Evolutionary conservation across 2,888 invertebrate species (phyloP).

Genomic region (Bursaphelenchus okinawaensis): DNA sequence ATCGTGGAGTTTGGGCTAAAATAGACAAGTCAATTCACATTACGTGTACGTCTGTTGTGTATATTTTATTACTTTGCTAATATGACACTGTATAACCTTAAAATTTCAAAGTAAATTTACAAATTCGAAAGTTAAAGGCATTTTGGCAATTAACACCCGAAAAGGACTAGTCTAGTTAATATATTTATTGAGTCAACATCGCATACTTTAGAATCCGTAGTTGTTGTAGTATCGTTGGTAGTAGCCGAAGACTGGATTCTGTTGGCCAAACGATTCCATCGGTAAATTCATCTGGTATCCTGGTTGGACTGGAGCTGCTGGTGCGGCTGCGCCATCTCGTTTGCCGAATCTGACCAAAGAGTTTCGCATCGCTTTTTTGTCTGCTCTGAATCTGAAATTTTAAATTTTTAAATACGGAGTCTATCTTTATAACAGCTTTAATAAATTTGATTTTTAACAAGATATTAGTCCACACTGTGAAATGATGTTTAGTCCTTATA

Average conservation of each 20-base stretch:
- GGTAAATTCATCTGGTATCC: background rate
- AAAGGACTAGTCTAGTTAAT: too few relatives aligned
- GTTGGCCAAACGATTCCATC: background rate
- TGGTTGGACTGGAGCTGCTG: background rate
- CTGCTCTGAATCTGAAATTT: constrained; percentile 29
- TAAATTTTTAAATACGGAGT: background rate
- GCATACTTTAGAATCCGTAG: background rate
- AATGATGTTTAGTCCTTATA: background rate
- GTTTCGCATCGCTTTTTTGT: constrained; percentile 54
- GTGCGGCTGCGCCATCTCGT: constrained; percentile 22
- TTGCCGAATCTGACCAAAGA: constrained; percentile 53
- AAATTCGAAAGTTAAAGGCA: too few relatives aligned
- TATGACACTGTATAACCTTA: too few relatives aligned
- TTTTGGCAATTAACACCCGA: too few relatives aligned
- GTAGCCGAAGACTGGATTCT: background rate
- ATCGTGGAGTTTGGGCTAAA: too few relatives aligned
- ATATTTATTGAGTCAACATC: too few relatives aligned
- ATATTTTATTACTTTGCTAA: too few relatives aligned
- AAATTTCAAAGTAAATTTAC: too few relatives aligned
- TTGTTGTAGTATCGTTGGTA: background rate
- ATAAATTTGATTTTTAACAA: too few relatives aligned
- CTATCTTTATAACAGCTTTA: background rate
- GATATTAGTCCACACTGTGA: too few relatives aligned
- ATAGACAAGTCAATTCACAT: too few relatives aligned
- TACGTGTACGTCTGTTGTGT: too few relatives aligned